Conservation (phyloP, 2,888 invertebrate species). For the Xanthia togata region DNA sequence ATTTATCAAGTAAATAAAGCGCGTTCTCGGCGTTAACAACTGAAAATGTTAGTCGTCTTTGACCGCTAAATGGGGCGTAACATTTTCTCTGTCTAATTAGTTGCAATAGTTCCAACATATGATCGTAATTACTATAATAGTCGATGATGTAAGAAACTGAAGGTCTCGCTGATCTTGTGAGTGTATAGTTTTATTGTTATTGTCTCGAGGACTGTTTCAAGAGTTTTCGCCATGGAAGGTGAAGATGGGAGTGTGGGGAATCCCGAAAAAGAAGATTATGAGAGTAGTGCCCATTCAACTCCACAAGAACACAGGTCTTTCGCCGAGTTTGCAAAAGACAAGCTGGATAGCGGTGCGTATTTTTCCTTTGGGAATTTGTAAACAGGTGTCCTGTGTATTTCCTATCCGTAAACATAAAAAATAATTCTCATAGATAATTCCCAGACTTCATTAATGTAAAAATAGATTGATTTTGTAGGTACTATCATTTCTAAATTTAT, state of each 20-base stretch:
- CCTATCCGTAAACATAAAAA: neutral
- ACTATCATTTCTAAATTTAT: no score
- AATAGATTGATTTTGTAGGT: neutral
- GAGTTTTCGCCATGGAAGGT: slow-evolving; percentile 79
- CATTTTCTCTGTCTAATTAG: slow-evolving; percentile 29
- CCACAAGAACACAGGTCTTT: slow-evolving; percentile 88
- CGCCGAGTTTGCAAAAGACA: slow-evolving; percentile 88
- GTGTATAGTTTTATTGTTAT: slow-evolving; percentile 76
- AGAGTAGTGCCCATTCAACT: slow-evolving; percentile 85
- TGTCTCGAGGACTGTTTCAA: slow-evolving; percentile 66
- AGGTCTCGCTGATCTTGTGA: slow-evolving; percentile 76
- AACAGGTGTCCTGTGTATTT: slow-evolving; percentile 20
- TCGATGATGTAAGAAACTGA: slow-evolving; percentile 89
- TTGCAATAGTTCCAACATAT: slow-evolving; percentile 39
- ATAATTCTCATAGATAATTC: neutral
- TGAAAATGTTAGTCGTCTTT: slow-evolving; percentile 45
- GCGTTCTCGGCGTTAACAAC: slow-evolving; percentile 32
- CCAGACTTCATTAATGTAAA: neutral
- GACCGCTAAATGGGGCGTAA: slow-evolving; percentile 29
- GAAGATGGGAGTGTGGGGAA: slow-evolving; percentile 80
- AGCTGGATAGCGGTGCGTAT: slow-evolving; percentile 86
- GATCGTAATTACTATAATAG: slow-evolving; percentile 75
- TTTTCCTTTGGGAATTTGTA: slow-evolving; percentile 15
- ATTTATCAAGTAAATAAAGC: slow-evolving; percentile 71
- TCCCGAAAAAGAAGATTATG: slow-evolving; percentile 84